Evolutionary conservation across 1,140 invertebrate species (phyloP).

Genomic region (Cylas formicarius): DNA sequence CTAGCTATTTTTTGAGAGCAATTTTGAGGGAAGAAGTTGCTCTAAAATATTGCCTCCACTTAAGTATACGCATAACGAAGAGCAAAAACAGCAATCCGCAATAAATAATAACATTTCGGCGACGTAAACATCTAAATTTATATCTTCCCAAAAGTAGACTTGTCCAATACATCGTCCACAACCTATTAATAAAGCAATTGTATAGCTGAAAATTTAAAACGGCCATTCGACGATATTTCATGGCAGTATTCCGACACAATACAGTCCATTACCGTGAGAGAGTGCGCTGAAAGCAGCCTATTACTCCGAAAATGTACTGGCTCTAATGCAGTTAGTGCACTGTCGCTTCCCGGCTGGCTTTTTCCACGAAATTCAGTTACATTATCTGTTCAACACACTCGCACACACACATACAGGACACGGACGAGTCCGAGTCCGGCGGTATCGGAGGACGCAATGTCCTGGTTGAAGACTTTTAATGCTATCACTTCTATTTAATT

Average conservation of each 20-base stretch:
- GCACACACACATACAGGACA: conserved; percentile 16
- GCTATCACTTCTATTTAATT: conserved; percentile 26
- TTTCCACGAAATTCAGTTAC: conserved; percentile 35
- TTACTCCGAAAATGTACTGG: conserved; percentile 38
- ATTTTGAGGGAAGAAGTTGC: too few relatives aligned
- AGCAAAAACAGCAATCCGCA: too few relatives aligned
- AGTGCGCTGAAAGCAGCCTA: conserved; percentile 36
- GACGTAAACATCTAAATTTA: too few relatives aligned
- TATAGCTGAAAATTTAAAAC: conserved; percentile 18
- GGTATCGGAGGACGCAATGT: conserved; percentile 15
- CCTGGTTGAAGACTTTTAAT: conserved; percentile 24
- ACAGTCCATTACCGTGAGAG: conserved; percentile 38
- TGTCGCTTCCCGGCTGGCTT: conserved; percentile 29
- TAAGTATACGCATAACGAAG: too few relatives aligned
- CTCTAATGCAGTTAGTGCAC: conserved; percentile 40
- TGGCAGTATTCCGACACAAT: conserved; percentile 34
- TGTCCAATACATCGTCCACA: too few relatives aligned
- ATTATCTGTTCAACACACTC: conserved; percentile 27
- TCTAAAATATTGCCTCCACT: too few relatives aligned
- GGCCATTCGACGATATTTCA: conserved; percentile 18
- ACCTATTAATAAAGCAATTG: too few relatives aligned
- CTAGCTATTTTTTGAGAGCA: too few relatives aligned
- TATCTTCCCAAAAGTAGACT: too few relatives aligned
- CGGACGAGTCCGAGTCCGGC: conserved; percentile 10
- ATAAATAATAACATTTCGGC: too few relatives aligned